phyloP scores from a whole-genome alignment of 2,888 invertebrate genomes.

The Eristalinus sepulchralis region DNA sequence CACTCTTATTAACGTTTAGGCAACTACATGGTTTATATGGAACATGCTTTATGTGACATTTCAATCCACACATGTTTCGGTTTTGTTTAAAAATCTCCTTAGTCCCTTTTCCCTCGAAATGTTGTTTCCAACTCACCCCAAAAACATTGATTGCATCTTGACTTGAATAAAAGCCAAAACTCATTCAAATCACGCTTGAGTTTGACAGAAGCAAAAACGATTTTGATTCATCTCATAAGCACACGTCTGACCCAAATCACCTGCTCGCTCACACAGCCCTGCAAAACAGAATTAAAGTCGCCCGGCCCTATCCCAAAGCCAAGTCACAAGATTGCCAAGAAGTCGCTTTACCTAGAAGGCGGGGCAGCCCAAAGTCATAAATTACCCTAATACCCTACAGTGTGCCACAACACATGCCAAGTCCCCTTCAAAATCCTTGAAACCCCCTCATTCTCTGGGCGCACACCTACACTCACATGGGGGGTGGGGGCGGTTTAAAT shows the following conservation, averaged over 20 bases:
- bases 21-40: too few species aligned
- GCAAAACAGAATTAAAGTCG: background rate
- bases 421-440: background rate
- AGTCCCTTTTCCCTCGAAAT: too few species aligned
- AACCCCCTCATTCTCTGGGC: background rate
- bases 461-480: background rate
- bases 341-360: constrained; percentile 26
- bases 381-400: constrained; percentile 28
- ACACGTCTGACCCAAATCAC: background rate
- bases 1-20: too few species aligned
- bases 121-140: too few species aligned
- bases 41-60: too few species aligned
- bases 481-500: background rate
- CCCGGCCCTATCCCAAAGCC: background rate
- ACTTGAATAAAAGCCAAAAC: background rate
- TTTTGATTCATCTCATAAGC: background rate
- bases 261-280: background rate
- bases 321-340: constrained; percentile 38
- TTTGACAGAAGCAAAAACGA: background rate
- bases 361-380: constrained; percentile 32
- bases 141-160: too few species aligned
- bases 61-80: too few species aligned
- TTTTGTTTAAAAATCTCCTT: too few species aligned
- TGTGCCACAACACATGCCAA: background rate
- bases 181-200: background rate